Evolutionary conservation across 2,113 vertebrate genomes (phyloP).

Genomic region (Chaetorhynchus papuensis): DNA sequence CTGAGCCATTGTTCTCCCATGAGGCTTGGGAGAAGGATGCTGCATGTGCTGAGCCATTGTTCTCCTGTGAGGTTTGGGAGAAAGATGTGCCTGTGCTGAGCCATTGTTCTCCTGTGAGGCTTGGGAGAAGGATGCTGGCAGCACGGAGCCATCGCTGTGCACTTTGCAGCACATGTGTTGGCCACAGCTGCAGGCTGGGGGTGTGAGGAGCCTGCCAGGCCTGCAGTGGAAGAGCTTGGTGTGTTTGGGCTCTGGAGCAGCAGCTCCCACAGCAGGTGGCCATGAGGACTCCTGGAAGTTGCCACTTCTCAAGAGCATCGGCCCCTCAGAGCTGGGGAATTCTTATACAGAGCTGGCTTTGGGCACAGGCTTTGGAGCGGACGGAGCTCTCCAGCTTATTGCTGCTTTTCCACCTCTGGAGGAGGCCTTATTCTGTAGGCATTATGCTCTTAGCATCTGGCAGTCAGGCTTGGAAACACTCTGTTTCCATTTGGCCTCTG

Average conservation of each 20-base stretch:
- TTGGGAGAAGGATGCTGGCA: background rate
- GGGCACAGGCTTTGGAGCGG: background rate
- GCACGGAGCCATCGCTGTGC: accelerated
- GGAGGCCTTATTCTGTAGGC: background rate
- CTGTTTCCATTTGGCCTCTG: background rate
- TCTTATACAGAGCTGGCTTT: background rate
- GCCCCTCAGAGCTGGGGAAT: background rate
- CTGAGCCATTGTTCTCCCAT: background rate
- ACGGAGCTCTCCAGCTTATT: background rate
- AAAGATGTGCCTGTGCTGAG: background rate
- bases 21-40: background rate
- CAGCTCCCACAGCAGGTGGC: background rate
- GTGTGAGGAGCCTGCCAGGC: background rate
- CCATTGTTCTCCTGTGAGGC: background rate
- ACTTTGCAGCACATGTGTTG: background rate
- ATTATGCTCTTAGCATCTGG: background rate
- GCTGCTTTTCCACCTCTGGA: background rate
- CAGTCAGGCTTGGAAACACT: background rate
- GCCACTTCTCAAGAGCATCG: accelerated
- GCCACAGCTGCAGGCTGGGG: background rate
- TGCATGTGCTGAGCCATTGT: background rate
- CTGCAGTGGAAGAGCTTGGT: background rate
- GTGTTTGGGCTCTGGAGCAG: background rate
- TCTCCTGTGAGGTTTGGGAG: background rate
- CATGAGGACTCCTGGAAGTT: background rate